Evolutionary conservation across 2,113 vertebrate genomes (phyloP), one percentile per base, ranked within the genome.

Genomic region (Sapayoa aenigma): DNA sequence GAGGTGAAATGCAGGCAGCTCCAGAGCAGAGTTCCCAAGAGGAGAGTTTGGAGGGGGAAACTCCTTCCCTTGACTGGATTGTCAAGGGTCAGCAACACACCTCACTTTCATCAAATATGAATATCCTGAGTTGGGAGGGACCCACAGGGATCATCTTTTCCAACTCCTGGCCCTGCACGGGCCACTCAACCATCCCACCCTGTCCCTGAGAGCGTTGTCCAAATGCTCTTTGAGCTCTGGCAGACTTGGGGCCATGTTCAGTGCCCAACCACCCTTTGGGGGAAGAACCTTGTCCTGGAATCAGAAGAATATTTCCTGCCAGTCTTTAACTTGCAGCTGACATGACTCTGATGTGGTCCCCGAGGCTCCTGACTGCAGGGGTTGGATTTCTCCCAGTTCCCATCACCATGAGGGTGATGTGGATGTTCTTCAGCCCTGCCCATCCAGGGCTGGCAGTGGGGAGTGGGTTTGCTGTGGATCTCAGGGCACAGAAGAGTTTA

Each of bases 91-190:
- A n/a, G 19, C 25, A n/a, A 1, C 1, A 4, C 1, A 6, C 37
- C 62, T 56, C 1, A 3, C 4, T 27, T 11, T 16, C 30, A 35
- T 35, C 11, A 11, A 55, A 41, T 24, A 0, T 47, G 44, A 76
- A 20, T 19, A 0, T 23, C 41, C 55, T 62, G 71, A 42, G 62
- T 11, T 31, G 24, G 52, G 2, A 59, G 19, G 5, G 3, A 18
- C 59, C 41, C 66, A 22, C 12, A 7, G 1, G 69, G 62, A 68
- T 5, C 27, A 37, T 1, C 21, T 6, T 35, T 3, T 0, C 1
- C 68, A 4, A 0, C 35, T 0, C 50, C 39, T 33, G 46, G 0
- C 27, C 27, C 59, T 33, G 59, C 59, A 1, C 27, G 74, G 37
- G 44, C 28, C 37, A 3, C 14, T 21, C 39, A 25, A 9, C 12